A percentile compares a stretch with the other conserved stretches of the same genome.
phyloP scores from a whole-genome alignment of 2,797 vertebrate genomes.

The Sciaenops ocellatus region DNA sequence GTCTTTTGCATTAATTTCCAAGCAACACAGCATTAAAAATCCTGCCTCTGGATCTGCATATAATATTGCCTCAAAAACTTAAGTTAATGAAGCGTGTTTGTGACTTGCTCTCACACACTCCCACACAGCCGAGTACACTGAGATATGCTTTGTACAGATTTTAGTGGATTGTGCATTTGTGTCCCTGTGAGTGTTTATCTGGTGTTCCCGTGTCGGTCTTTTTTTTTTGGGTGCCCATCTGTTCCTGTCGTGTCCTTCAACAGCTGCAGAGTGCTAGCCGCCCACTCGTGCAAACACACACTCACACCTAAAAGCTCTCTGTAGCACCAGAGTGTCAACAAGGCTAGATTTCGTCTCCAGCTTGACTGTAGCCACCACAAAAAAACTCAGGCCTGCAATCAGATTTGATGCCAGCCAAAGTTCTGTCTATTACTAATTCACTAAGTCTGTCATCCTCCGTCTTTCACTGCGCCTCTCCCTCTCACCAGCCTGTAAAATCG shows the following conservation, averaged over 20 bases:
- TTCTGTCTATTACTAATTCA: constrained; percentile 49
- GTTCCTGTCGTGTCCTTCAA: constrained; percentile 68
- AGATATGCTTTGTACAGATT: background rate
- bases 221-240: constrained; percentile 59
- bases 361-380: constrained; percentile 30
- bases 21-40: background rate
- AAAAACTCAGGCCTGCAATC: constrained; percentile 29
- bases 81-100: constrained; percentile 4
- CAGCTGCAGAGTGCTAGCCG: constrained; percentile 64
- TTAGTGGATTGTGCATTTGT: constrained; percentile 18
- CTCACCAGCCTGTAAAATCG: constrained; percentile 24
- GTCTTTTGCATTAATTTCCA: background rate
- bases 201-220: constrained; percentile 15
- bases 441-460: constrained; percentile 31
- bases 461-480: background rate
- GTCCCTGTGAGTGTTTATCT: constrained; percentile 30
- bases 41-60: background rate
- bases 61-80: background rate
- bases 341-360: constrained; percentile 49
- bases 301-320: constrained; percentile 57
- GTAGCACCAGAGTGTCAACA: constrained; percentile 60
- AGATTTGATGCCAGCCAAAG: constrained; percentile 43
- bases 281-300: constrained; percentile 55
- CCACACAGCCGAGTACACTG: background rate
- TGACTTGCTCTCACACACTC: background rate